Percentiles rank a stretch among this genome's conserved stretches.
Conservation (phyloP, 2,113 vertebrate species). For the Etheostoma spectabile region DNA sequence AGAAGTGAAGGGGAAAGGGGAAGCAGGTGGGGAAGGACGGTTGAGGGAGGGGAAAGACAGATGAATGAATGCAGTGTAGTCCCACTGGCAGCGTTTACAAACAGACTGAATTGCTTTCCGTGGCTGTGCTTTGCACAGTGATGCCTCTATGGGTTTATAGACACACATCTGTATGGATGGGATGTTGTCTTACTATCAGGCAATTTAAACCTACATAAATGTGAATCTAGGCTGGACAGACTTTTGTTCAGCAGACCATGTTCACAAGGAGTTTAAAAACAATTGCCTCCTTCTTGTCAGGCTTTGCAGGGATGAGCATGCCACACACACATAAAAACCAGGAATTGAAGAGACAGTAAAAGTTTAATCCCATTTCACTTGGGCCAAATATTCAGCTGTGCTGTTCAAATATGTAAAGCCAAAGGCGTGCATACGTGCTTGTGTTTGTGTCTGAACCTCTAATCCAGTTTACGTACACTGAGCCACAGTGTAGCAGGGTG, state of each 20-base stretch:
- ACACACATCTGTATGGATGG: slow-evolving; percentile 60
- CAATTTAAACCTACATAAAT: slow-evolving; percentile 54
- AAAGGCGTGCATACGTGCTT: slow-evolving; percentile 44
- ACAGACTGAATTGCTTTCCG: slow-evolving; percentile 61
- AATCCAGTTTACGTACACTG: slow-evolving; percentile 69
- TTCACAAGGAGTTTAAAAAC: slow-evolving; percentile 43
- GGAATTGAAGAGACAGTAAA: slow-evolving; percentile 45
- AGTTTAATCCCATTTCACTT: slow-evolving; percentile 58
- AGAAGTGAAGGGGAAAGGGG: slow-evolving; percentile 39
- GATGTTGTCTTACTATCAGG: slow-evolving; percentile 34
- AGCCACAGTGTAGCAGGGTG: slow-evolving; percentile 48
- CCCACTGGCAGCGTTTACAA: slow-evolving; percentile 61
- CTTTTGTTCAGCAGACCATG: slow-evolving; percentile 42
- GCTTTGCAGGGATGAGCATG: slow-evolving; percentile 46
- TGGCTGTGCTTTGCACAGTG: slow-evolving; percentile 64
- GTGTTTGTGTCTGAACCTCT: slow-evolving; percentile 54
- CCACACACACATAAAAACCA: slow-evolving; percentile 29
- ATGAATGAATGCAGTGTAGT: slow-evolving; percentile 76
- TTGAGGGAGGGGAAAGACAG: slow-evolving; percentile 37
- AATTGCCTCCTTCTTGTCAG: slow-evolving; percentile 37
- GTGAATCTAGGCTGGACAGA: slow-evolving; percentile 36
- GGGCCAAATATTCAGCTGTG: slow-evolving; percentile 54
- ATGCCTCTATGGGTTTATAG: slow-evolving; percentile 52
- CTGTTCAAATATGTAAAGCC: slow-evolving; percentile 67
- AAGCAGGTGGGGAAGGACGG: slow-evolving; percentile 67